These are phyloP conservation scores for Antheraea mylitta DNA, from an alignment of 1,140 invertebrate genomes.

Conservation along the genomic window DNA sequence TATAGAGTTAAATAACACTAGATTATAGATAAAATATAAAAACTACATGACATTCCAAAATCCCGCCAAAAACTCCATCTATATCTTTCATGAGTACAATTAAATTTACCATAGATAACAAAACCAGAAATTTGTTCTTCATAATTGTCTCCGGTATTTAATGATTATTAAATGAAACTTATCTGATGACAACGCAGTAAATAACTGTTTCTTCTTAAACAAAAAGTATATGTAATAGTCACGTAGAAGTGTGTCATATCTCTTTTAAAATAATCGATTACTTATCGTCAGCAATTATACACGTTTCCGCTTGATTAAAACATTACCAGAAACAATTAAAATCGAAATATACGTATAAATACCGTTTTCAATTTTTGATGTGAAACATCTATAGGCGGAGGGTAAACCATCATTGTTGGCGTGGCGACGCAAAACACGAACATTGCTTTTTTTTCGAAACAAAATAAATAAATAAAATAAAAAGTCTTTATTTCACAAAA, in stretches of 20 bases:
- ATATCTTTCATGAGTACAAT: background rate
- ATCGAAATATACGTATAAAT: background rate
- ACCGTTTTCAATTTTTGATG: background rate
- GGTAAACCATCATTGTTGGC: too few species aligned
- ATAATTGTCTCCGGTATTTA: slow-evolving; percentile 2
- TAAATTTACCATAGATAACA: slow-evolving; percentile 17
- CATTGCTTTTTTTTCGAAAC: too few species aligned
- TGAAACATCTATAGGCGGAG: too few species aligned
- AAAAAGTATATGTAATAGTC: background rate
- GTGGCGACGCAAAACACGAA: too few species aligned
- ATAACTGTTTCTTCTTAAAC: background rate
- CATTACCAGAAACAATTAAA: background rate
- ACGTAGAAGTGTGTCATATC: slow-evolving; percentile 16
- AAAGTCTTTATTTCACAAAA: too few species aligned
- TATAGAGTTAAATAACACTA: too few species aligned
- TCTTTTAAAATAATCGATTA: background rate
- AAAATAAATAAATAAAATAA: too few species aligned
- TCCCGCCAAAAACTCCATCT: too few species aligned
- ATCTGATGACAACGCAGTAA: slow-evolving; percentile 10
- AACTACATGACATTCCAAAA: too few species aligned
- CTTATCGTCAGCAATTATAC: slow-evolving; percentile 4
- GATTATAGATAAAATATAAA: too few species aligned
- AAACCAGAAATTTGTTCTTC: slow-evolving; percentile 4
- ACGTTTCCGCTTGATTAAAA: background rate
- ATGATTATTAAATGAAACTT: slow-evolving; percentile 3